phyloP scores from a whole-genome alignment of 92 coral and sea anemone species.

The Phenganax subtilis region DNA sequence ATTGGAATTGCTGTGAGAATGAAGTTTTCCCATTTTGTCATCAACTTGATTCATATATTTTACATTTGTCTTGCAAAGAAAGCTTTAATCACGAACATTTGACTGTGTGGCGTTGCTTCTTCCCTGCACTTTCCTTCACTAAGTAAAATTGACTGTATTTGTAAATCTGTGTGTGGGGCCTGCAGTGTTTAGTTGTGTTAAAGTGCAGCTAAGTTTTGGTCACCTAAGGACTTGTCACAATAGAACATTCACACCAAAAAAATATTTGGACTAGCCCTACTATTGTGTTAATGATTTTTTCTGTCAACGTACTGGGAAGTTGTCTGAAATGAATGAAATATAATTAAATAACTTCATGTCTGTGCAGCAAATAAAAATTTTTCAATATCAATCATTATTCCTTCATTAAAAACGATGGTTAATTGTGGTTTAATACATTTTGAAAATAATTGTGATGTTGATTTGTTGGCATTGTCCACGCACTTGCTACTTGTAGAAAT shows the following conservation, averaged over 20 bases:
- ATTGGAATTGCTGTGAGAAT: too few relatives aligned
- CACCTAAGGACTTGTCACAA: not conserved
- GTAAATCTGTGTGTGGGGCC: not conserved
- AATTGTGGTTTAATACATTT: not conserved
- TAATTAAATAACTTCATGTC: not conserved
- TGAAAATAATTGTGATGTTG: not conserved
- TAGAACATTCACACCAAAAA: too few relatives aligned
- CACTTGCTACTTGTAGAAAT: not conserved
- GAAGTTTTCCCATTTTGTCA: too few relatives aligned
- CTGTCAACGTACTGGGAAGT: conserved; percentile 3
- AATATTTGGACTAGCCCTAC: not conserved
- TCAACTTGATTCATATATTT: too few relatives aligned
- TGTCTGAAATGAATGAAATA: not conserved
- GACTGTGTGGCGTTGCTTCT: too few relatives aligned
- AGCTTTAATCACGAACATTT: too few relatives aligned
- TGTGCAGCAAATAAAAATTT: too few relatives aligned
- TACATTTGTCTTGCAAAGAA: too few relatives aligned
- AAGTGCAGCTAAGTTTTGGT: not conserved
- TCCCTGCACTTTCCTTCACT: not conserved
- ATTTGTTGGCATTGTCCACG: not conserved
- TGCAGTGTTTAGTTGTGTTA: not conserved
- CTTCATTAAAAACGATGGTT: too few relatives aligned
- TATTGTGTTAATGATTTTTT: conserved; percentile 3
- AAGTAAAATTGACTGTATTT: not conserved
- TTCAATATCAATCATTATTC: too few relatives aligned